Conservation (phyloP, 2,888 invertebrate species). For the Rhagium mordax region DNA sequence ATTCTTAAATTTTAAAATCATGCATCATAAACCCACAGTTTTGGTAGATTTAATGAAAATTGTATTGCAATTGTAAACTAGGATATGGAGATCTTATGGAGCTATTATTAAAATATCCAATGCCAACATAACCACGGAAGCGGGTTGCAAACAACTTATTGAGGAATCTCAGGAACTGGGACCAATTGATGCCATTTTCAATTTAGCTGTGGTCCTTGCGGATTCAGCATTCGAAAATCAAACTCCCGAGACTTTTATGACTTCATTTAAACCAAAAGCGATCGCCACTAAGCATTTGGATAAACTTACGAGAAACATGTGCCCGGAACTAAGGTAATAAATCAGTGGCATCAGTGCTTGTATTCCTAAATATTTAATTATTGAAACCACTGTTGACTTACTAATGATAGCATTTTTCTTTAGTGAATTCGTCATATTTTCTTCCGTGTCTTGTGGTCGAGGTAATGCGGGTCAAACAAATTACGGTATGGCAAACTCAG, state of each 20-base stretch:
- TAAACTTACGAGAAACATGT: constrained; percentile 62
- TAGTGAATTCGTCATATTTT: constrained; percentile 89
- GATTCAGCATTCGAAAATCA: constrained; percentile 87
- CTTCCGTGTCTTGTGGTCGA: constrained; percentile 91
- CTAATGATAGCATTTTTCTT: no score
- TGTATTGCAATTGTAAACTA: no score
- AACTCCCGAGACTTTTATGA: constrained; percentile 78
- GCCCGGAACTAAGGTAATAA: constrained; percentile 58
- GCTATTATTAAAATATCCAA: constrained; percentile 79
- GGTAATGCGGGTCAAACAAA: constrained; percentile 93
- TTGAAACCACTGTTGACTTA: no score
- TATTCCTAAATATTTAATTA: no score
- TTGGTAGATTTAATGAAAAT: no score
- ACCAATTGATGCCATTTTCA: constrained; percentile 88
- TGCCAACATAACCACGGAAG: constrained; percentile 79
- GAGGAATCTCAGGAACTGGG: constrained; percentile 77
- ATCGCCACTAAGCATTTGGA: constrained; percentile 81
- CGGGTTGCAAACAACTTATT: constrained; percentile 81
- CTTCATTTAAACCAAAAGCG: constrained; percentile 85
- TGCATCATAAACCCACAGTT: no score
- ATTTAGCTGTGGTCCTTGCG: constrained; percentile 86
- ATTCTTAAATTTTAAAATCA: no score
- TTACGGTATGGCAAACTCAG: no score
- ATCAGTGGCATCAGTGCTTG: no score
- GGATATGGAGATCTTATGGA: constrained; percentile 82